Base-by-base conservation (phyloP, 2,113 vertebrate genomes). In the Panthera tigris region DNA sequence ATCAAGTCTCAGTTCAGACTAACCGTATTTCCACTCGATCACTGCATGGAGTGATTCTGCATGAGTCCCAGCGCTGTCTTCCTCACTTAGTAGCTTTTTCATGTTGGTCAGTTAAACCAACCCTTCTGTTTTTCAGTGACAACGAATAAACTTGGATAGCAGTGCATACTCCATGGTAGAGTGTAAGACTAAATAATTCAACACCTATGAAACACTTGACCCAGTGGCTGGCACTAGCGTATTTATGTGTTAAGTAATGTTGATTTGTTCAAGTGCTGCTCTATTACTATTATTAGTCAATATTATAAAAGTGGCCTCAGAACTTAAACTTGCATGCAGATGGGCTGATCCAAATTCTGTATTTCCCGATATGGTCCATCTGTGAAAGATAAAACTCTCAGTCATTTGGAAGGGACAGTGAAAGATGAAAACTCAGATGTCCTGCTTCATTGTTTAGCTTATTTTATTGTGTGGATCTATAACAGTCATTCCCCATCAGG, bases 21-120 rank as follows among this genome's bases (percentile, higher is more conserved):
- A 71, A 48, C 25, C 23, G 0, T 12, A 63, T 78, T 91, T 89
- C 21, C 5, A 55, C 4, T 52, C 88, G n/a, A 23, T 69, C 57
- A 11, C 5, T 10, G 2, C 0, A 0, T 45, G 29, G 9, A 31
- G 5, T 76, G 41, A 55, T 74, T 4, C 31, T 76, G 2, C 3
- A 12, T 45, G 16, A 66, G n/a, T 36, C 21, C 31, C 25, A 74
- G 0, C 5, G 45, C n/a, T n/a, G 18, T 57, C 8, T 93, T 83
- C 41, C 91, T 91, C 25, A 66, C 23, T 29, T 55, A 63, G 48
- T 18, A 55, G 7, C 29, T 55, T 89, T 86, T 18, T 33, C 12
- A 61, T 2, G 5, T 88, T 66, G 31, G 18, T 27, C 50, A 89
- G 13, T 69, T 84, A 15, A 92, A 45, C 4, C 41, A 23, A 82